Conservation (phyloP, 2,113 vertebrate genomes). For the Muscicapa adusta region DNA sequence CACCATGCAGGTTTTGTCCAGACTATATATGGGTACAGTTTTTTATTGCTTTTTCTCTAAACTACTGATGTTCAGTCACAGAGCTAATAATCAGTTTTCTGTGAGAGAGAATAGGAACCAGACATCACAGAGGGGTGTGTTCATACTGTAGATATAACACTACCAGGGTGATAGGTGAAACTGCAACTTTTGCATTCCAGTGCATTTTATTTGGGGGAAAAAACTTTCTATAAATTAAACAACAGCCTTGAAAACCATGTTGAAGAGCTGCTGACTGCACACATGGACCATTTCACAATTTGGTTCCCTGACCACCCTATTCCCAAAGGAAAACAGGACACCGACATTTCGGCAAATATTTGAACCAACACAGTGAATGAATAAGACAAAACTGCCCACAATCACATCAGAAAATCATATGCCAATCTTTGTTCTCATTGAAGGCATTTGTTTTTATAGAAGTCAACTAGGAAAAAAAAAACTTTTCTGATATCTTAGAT, state of each 20-base stretch:
- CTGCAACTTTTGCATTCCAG: not conserved
- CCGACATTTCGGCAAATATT: rapidly evolving
- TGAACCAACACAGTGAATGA: not conserved
- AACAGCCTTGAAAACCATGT: not conserved
- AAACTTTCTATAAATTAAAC: not conserved
- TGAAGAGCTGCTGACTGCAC: not conserved
- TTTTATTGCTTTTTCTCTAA: not conserved
- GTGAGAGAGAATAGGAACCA: not conserved
- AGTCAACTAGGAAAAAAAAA: not conserved
- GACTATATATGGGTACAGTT: not conserved
- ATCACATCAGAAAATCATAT: not conserved
- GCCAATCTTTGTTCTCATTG: not conserved
- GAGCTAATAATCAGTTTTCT: not conserved
- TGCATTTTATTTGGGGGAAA: not conserved
- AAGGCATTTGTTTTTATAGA: not conserved
- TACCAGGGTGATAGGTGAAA: not conserved
- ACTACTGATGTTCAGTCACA: not conserved
- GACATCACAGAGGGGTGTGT: not conserved
- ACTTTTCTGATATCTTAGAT: not conserved
- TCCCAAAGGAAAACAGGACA: not conserved
- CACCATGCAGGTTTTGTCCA: not conserved
- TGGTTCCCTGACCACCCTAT: not conserved
- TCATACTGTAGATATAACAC: not conserved
- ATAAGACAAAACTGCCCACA: not conserved
- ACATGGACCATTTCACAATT: not conserved